Base-by-base conservation (phyloP, 92 coral and sea anemone species). In the Plumapathes pennacea region DNA sequence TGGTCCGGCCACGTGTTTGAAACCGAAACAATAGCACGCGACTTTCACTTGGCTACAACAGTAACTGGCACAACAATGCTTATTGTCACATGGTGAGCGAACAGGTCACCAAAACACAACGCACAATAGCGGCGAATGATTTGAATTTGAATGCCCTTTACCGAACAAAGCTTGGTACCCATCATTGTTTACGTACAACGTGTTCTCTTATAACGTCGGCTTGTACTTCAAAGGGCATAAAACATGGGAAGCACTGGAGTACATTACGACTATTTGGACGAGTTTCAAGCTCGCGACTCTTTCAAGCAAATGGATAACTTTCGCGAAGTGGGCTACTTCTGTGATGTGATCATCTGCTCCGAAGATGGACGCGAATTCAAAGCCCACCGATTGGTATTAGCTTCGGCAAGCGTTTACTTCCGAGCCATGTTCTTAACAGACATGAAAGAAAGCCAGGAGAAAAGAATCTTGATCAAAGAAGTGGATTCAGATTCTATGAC, bases 401-500 rank as follows among this genome's bases (percentile, higher is more conserved):
- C 98, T 31, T 84, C 98, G 12, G 88, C 82, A 15, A 89, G 97
- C 43, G 89, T 87, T 21, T 92, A 92, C 17, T 92, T 92, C 31
- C 69, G 97, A 20, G 98, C 98, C 10, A 92, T 92, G 98, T 92
- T 92, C 81, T 60, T 92, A 50, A 82, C 95, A 12, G 95, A 89
- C 57, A 89, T 92, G 96, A 89, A 81, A 69, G 98, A 92, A 60
- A 92, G 96, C 53, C 92, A 84, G 25, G 84, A 84, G 61, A 61
- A 59, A 29, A 54, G 62, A 22, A 81, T 92, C 6, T 80, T 85
- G 21, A 84, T 92, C 31, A 74, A 71, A 32, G 92, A 79, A 23
- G 80, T 92, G 46, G 95, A 89, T 10, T 72, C 98, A 4, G 24
- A 30, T 1, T 73, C 96, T 8, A 45, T 92, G 63, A 67, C 57